These are phyloP conservation scores for Mastomys natalensis DNA, from an alignment of 2,113 vertebrate genomes.

Conservation along the genomic window DNA sequence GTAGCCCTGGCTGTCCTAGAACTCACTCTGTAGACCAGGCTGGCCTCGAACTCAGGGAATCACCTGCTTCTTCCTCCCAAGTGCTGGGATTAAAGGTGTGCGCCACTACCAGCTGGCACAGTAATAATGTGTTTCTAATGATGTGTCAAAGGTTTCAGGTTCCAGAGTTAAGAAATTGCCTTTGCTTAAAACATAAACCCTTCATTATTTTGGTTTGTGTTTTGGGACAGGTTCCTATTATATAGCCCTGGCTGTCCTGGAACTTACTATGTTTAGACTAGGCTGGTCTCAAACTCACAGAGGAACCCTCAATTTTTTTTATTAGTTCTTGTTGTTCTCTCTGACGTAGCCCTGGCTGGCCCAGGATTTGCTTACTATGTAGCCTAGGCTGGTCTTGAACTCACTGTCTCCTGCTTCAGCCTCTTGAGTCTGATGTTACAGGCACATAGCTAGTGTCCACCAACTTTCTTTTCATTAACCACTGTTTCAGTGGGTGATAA, in stretches of 20 bases:
- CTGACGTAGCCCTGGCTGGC: background rate
- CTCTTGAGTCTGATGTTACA: background rate
- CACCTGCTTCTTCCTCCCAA: background rate
- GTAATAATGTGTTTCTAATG: background rate
- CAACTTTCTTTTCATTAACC: background rate
- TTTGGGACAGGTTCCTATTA: background rate
- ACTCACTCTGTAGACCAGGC: background rate
- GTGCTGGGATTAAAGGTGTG: background rate
- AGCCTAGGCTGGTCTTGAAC: background rate
- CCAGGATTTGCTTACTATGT: background rate
- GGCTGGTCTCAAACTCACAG: background rate
- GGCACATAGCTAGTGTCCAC: accelerated
- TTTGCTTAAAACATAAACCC: background rate
- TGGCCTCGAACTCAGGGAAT: background rate
- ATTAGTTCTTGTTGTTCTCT: background rate
- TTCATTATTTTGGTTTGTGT: too few relatives aligned
- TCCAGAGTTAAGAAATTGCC: background rate
- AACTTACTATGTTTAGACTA: background rate
- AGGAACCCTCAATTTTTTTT: background rate
- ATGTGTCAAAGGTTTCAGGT: background rate
- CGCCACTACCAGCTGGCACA: background rate
- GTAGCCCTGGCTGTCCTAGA: background rate
- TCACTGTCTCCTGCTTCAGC: background rate
- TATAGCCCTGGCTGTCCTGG: background rate
- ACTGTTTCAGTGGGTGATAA: background rate